Percentiles rank a stretch among this genome's conserved stretches.
These are phyloP conservation scores for Pelecanus crispus DNA, from an alignment of 2,113 vertebrate species.

Conservation along the genomic window DNA sequence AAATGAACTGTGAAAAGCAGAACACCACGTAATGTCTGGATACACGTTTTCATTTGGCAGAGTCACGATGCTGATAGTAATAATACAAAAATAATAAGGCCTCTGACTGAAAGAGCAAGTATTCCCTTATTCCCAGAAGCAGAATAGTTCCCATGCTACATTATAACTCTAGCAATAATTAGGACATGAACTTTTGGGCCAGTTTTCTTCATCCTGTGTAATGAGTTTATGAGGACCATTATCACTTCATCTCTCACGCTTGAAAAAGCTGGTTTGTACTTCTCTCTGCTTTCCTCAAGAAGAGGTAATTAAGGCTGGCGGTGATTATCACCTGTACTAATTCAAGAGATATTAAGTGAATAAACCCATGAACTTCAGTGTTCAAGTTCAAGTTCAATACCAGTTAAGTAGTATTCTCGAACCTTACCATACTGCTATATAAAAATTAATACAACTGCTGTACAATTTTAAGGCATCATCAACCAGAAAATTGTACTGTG, in stretches of 20 bases:
- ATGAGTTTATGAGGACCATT: neutral
- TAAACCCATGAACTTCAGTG: neutral
- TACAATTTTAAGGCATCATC: neutral
- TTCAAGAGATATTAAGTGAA: neutral
- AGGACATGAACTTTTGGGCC: neutral
- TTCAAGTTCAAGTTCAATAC: neutral
- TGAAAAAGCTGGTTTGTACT: neutral
- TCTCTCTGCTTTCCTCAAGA: neutral
- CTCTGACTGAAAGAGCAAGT: neutral
- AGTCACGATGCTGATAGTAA: neutral
- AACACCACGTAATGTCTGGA: neutral
- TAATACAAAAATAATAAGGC: neutral
- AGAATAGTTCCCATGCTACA: neutral
- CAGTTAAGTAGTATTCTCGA: neutral
- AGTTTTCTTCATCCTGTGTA: neutral
- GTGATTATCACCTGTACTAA: neutral
- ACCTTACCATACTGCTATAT: neutral
- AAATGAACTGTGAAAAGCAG: constrained; percentile 18
- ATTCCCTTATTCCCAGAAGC: neutral
- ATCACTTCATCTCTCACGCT: neutral
- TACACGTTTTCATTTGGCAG: neutral
- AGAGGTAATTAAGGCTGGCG: neutral
- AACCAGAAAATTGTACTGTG: neutral
- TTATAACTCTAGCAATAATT: neutral
- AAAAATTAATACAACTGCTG: neutral